Evolutionary conservation across 2,797 vertebrate genomes (phyloP).

Genomic region (Fundulus diaphanus): DNA sequence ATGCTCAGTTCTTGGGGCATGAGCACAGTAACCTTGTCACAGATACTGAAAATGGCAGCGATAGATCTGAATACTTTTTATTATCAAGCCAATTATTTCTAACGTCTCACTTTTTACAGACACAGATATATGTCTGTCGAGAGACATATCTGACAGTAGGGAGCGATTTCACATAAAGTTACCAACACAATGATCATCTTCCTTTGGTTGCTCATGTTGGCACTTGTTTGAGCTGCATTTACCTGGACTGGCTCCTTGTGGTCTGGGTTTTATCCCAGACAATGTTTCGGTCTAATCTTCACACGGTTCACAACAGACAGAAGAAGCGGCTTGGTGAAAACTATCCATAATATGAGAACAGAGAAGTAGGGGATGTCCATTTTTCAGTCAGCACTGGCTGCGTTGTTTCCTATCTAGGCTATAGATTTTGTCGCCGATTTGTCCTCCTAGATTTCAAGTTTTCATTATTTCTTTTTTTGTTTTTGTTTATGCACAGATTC

Average conservation of each 20-base stretch:
- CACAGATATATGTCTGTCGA: conserved; percentile 4
- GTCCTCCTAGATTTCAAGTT: background rate
- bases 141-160: background rate
- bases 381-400: background rate
- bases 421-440: background rate
- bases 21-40: conserved; percentile 56
- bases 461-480: too few species aligned
- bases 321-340: conserved; percentile 30
- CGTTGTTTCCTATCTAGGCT: background rate
- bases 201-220: conserved; percentile 19
- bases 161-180: conserved; percentile 1
- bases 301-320: conserved; percentile 24
- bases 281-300: conserved; percentile 30
- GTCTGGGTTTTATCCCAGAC: conserved; percentile 56
- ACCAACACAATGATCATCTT: conserved; percentile 3
- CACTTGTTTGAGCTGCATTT: conserved; percentile 28
- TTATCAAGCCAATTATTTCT: conserved; percentile 40
- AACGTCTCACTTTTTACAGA: conserved; percentile 38
- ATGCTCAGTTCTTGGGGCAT: conserved; percentile 29
- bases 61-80: conserved; percentile 41
- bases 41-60: conserved; percentile 27
- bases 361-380: conserved; percentile 27
- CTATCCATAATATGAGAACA: conserved; percentile 26
- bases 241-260: conserved; percentile 51
- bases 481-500: background rate